Evolutionary conservation across 2,797 vertebrate species (phyloP).

Genomic region (Xenopus petersii): DNA sequence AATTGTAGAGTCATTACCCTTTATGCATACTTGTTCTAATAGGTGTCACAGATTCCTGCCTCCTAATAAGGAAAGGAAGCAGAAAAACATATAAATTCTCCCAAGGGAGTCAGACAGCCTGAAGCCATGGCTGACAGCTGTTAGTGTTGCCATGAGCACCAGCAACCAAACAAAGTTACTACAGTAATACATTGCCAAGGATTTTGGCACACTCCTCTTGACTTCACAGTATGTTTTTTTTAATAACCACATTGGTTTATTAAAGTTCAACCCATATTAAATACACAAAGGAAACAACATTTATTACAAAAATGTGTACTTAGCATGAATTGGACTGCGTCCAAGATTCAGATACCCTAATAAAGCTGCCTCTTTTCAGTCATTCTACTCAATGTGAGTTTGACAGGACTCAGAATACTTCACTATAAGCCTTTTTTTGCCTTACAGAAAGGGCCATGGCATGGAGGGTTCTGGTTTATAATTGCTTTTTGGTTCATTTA

Average conservation of each 20-base stretch:
- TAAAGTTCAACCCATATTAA: slow-evolving; percentile 49
- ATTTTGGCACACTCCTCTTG: slow-evolving; percentile 61
- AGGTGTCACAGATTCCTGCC: slow-evolving; percentile 72
- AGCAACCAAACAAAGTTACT: slow-evolving; percentile 67
- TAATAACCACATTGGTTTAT: slow-evolving; percentile 45
- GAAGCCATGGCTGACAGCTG: slow-evolving; percentile 67
- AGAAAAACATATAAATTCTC: slow-evolving; percentile 76
- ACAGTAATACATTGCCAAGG: slow-evolving; percentile 51
- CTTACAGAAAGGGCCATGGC: no score
- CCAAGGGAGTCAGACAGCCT: slow-evolving; percentile 69
- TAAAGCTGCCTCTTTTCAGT: slow-evolving; percentile 12
- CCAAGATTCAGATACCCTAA: slow-evolving; percentile 11
- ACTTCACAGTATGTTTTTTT: slow-evolving; percentile 54
- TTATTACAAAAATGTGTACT: slow-evolving; percentile 60
- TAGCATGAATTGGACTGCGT: slow-evolving; percentile 37
- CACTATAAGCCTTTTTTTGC: no score
- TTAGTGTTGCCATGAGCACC: slow-evolving; percentile 68
- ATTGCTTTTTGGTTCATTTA: no score
- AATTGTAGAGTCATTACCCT: slow-evolving; percentile 72
- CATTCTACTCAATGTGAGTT: slow-evolving; percentile 5
- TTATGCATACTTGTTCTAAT: slow-evolving; percentile 74
- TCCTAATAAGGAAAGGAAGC: slow-evolving; percentile 78
- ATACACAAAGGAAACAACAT: slow-evolving; percentile 55
- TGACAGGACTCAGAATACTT: neutral
- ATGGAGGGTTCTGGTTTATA: no score